These are phyloP conservation scores for Zaprionus gabonicus DNA, from an alignment of 1,140 invertebrate species.

Conservation along the genomic window DNA sequence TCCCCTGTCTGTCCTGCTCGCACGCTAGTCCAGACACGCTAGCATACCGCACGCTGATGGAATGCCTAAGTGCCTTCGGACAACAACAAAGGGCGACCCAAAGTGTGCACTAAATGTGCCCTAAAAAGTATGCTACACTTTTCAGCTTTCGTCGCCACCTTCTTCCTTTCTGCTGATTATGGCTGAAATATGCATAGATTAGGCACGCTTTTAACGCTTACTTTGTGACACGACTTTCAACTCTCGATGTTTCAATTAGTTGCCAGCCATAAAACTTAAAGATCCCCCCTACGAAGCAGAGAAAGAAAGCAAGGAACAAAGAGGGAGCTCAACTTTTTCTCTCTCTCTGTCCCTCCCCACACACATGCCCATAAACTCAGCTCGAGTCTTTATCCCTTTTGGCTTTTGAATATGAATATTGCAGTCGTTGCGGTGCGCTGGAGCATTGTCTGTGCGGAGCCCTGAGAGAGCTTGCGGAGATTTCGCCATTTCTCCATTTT, in stretches of 20 bases:
- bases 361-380: neutral
- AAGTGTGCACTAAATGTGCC: constrained; percentile 77
- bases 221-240: constrained; percentile 52
- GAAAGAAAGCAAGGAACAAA: neutral
- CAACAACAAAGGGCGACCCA: constrained; percentile 49
- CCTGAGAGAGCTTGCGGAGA: constrained; percentile 3
- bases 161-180: constrained; percentile 52
- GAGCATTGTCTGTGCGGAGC: constrained; percentile 3
- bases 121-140: constrained; percentile 61
- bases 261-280: constrained; percentile 39
- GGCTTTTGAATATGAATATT: constrained; percentile 30
- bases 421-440: neutral
- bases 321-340: neutral
- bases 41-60: constrained; percentile 56
- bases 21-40: constrained; percentile 71
- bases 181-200: constrained; percentile 76
- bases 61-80: constrained; percentile 74
- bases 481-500: constrained; percentile 47
- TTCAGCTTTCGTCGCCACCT: constrained; percentile 21
- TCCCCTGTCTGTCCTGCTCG: constrained; percentile 12
- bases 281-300: neutral
- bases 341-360: neutral
- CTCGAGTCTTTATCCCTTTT: constrained; percentile 4
- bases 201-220: constrained; percentile 79
- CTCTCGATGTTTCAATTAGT: constrained; percentile 73